Evolutionary conservation across 2,797 vertebrate species (phyloP), one percentile per base, ranked within the genome.

Genomic region (Spondyliosoma cantharus): DNA sequence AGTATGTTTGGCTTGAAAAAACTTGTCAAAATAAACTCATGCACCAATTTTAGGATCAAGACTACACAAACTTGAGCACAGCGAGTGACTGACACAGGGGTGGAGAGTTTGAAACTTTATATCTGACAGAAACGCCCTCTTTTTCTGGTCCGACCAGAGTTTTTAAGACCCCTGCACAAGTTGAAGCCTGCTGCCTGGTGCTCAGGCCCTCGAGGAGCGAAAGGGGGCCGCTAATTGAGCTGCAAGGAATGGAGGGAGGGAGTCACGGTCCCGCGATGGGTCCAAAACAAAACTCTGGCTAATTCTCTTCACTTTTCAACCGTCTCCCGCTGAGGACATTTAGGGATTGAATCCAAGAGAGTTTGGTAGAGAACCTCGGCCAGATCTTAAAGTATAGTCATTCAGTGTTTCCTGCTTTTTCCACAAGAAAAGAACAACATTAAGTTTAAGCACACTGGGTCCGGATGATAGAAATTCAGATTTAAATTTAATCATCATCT

Each of bases 131-230:
- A 61, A 90, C 58, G 25, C 46, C 45, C 56, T 45, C 76, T 94
- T 62, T 95, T 93, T 94, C 95, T 94, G 85, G 86, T 90, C 95
- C 90, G 92, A 95, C 95, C 92, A 91, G 29, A 91, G 94, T 95
- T 96, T 77, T 95, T 91, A 95, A 96, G 92, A 92, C 86, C 92
- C 93, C 90, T 93, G 90, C 93, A 93, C 96, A 96, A 95, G 96
- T 96, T 95, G 91, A 93, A 95, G 92, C 96, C 94, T 97, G 97
- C 95, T 93, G 92, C 86, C 92, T 80, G 80, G 42, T 49, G 77
- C 77, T 76, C 52, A 84, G 84, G 88, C 91, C 94, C 92, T 32
- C 20, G 80, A 83, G 90, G 76, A 88, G 79, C 27, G 62, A 71
- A 79, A 78, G 64, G 77, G 37, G 86, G 76, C 58, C 50, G 61